Evolutionary conservation across 1,140 invertebrate genomes (phyloP), one percentile per base, ranked within the genome.

Genomic region (Bursaphelenchus mucronatus): DNA sequence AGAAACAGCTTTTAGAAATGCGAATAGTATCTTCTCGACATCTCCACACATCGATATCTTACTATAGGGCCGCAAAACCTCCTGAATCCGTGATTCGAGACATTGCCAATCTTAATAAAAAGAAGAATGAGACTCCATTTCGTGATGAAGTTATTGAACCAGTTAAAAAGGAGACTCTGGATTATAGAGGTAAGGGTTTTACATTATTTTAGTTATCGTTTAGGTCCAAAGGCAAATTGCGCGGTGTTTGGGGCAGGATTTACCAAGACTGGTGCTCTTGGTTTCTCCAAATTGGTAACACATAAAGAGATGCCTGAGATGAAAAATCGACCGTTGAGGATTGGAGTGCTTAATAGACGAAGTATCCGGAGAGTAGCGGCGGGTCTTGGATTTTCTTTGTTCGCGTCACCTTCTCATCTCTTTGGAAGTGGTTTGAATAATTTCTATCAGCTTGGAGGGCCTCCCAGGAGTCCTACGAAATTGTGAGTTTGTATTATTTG

Each of bases 381-480:
- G 21, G 77, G 77, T 2, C 73, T 70, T 52, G 77, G 77, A 44
- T 79, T 82, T 52, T 79, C 77, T 6, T 62, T 79, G 7, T 79
- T 79, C 54, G 72, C 77, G 1, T 80, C 80, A 2, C 43, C 44
- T 9, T 56, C 59, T 10, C 57, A 57, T 45, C 56, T 79, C 0
- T 81, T 68, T 44, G 77, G 77, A 4, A 68, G 70, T 4, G 77
- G 77, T 39, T 49, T 79, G 17, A 79, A 79, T 61, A 79, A 79
- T 58, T 71, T 66, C 40, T 67, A 75, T 64, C 73, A 75, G 57
- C 53, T 75, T 15, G 76, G 76, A 19, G 73, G 72, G 1, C 67
- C 74, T 10, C 15, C 61, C 13, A 52, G 70, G 64, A 65, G 17
- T 3, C 49, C 70, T 15, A 67, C 44, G 3, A 63, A 61, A 59